phyloP scores from a whole-genome alignment of 2,113 vertebrate genomes.

The Dolichotis patagonum region DNA sequence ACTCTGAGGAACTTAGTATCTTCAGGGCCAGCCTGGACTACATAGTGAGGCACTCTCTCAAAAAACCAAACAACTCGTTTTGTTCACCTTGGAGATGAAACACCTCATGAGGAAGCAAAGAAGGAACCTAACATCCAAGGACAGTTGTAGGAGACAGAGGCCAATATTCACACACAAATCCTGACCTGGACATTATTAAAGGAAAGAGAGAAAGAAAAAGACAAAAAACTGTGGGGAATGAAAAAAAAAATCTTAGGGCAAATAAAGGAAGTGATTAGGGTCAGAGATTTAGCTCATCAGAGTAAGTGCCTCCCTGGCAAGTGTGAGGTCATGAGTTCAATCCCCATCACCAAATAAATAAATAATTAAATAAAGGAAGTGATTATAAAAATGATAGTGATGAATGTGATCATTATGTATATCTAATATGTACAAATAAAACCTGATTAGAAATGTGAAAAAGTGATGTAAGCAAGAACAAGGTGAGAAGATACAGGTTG shows the following conservation, averaged over 20 bases:
- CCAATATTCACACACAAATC: background rate
- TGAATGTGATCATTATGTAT: too few relatives aligned
- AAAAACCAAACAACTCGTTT: background rate
- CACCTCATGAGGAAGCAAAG: background rate
- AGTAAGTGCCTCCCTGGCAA: too few relatives aligned
- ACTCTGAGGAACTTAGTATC: too few relatives aligned
- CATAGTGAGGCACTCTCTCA: background rate
- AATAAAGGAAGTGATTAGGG: background rate
- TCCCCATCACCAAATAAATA: too few relatives aligned
- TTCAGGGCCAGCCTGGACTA: background rate
- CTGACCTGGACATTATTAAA: background rate
- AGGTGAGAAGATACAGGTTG: background rate
- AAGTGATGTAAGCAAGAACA: background rate
- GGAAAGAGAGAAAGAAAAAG: background rate
- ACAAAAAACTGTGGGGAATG: background rate
- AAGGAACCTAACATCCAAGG: background rate
- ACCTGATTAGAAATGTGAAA: background rate
- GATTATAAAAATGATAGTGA: background rate
- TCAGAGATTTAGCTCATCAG: too few relatives aligned
- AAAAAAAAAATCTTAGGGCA: background rate
- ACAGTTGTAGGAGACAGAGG: background rate
- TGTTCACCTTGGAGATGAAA: background rate
- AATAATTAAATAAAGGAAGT: background rate
- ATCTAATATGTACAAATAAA: too few relatives aligned
- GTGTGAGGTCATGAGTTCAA: too few relatives aligned